Evolutionary conservation across 2,113 vertebrate species (phyloP).

Genomic region (Pterophyllum scalare): DNA sequence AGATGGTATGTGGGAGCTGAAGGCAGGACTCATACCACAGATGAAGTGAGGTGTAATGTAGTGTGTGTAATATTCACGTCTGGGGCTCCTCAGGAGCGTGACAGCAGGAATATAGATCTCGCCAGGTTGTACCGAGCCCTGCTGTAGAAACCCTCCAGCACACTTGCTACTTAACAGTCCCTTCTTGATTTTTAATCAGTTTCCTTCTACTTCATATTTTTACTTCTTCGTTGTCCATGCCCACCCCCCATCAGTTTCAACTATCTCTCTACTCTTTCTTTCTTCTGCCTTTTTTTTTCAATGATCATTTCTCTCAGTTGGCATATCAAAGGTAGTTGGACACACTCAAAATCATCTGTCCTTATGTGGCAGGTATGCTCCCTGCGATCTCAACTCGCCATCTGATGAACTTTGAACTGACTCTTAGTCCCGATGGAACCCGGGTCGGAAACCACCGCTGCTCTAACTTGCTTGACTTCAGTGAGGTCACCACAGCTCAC

Average conservation of each 20-base stretch:
- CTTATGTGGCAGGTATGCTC: conserved; percentile 86
- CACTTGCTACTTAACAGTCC: conserved; percentile 47
- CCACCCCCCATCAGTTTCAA: background rate
- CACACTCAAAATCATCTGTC: conserved; percentile 1
- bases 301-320: background rate
- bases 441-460: conserved; percentile 93
- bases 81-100: conserved; percentile 48
- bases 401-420: conserved; percentile 93
- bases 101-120: conserved; percentile 59
- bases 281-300: background rate
- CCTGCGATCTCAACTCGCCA: conserved; percentile 92
- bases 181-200: conserved; percentile 68
- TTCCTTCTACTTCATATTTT: conserved; percentile 45
- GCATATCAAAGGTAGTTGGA: background rate
- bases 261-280: background rate
- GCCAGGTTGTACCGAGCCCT: conserved; percentile 28
- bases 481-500: conserved; percentile 89
- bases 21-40: conserved; percentile 45
- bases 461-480: conserved; percentile 91
- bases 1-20: conserved; percentile 85
- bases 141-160: conserved; percentile 42
- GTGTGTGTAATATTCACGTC: conserved; percentile 63
- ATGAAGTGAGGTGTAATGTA: conserved; percentile 55
- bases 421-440: conserved; percentile 91
- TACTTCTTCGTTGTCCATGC: background rate